Evolutionary conservation across 2,113 vertebrate species (phyloP).

Genomic region (Cyanoramphus novaezelandiae): DNA sequence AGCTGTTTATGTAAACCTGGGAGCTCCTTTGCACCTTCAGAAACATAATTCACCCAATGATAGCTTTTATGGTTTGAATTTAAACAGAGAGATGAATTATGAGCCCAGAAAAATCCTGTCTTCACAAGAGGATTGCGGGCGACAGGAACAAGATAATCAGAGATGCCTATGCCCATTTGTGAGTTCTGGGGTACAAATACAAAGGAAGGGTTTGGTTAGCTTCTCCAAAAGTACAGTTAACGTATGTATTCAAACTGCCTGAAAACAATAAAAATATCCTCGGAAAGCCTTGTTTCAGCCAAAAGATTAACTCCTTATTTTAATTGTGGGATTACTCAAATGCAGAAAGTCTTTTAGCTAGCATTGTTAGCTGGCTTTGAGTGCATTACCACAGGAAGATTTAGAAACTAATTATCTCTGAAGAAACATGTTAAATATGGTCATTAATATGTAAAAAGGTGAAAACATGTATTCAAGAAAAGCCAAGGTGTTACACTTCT

Average conservation of each 20-base stretch:
- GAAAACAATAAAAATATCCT: background rate
- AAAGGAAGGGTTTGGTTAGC: background rate
- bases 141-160: background rate
- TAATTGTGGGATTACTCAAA: conserved; percentile 3
- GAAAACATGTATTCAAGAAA: background rate
- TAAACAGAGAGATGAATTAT: accelerated
- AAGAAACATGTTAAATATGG: background rate
- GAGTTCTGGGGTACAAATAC: background rate
- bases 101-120: background rate
- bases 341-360: background rate
- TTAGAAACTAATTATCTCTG: conserved; percentile 4
- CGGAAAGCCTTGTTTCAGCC: background rate
- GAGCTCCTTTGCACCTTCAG: background rate
- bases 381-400: background rate
- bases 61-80: background rate
- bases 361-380: background rate
- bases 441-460: conserved; percentile 27
- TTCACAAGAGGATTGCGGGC: background rate
- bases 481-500: background rate
- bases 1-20: background rate
- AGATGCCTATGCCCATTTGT: background rate
- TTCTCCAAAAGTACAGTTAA: background rate
- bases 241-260: background rate
- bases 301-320: background rate
- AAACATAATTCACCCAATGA: background rate